Conservation (phyloP, 2,113 vertebrate genomes). For the Rhynchomys soricoides region DNA sequence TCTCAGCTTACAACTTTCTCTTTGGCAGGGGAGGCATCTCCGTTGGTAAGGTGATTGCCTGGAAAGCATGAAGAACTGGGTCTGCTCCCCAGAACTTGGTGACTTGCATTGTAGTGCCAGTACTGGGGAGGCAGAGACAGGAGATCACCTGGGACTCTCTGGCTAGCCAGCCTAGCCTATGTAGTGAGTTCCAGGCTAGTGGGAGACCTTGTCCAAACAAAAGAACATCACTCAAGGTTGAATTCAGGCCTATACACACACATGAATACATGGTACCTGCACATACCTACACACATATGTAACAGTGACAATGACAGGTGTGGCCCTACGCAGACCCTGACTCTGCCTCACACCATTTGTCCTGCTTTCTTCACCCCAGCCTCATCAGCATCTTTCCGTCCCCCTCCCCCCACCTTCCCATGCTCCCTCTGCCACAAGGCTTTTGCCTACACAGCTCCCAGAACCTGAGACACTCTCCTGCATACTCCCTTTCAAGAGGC, state of each 20-base stretch:
- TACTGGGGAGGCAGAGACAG: not conserved
- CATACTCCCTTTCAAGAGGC: not conserved
- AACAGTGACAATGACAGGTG: fast-evolving
- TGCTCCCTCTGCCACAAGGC: not conserved
- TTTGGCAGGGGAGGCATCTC: not conserved
- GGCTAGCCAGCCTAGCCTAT: not conserved
- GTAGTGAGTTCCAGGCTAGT: not conserved
- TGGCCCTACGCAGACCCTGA: too few relatives aligned
- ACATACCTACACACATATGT: not conserved
- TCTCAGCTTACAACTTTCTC: not conserved
- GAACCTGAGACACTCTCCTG: not conserved
- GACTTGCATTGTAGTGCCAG: not conserved
- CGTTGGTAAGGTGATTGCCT: not conserved
- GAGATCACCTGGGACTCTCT: not conserved
- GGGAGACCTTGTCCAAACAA: not conserved
- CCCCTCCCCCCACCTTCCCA: not conserved
- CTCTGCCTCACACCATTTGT: not conserved
- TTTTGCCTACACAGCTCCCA: not conserved
- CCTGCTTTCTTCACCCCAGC: not conserved
- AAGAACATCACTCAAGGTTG: not conserved
- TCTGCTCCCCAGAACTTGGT: not conserved
- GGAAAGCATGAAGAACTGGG: not conserved
- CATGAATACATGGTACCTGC: not conserved
- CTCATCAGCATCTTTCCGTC: not conserved
- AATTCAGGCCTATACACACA: not conserved